Base-by-base conservation (phyloP, 2,888 invertebrate species). In the Acronicta psi region DNA sequence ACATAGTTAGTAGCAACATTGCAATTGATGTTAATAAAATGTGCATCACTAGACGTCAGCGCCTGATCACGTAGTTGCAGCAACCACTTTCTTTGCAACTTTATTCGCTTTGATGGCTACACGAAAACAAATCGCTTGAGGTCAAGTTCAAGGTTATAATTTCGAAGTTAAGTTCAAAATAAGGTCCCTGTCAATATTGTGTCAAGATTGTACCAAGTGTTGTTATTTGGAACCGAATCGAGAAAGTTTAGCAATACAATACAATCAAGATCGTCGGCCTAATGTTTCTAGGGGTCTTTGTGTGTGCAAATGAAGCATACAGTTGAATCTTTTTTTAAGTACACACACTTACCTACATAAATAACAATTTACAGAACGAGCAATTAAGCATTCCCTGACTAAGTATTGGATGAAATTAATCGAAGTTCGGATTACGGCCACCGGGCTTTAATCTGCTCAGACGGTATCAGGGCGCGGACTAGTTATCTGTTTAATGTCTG, bases 401-500 rank as follows among this genome's bases (percentile, higher is more conserved):
- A 87, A 89, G 89, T 92, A 93, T 93, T 92, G 92, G 92, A 91
- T 90, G 91, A 93, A 93, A 93, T 93, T 93, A 93, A 93, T 93
- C 93, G 93, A 93, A 93, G 90, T 91, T 88, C 84, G 92, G 93
- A 91, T 93, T 93, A 93, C 87, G 86, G 86, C 86, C 85, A 89
- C 85, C 85, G 84, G 86, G 91, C 87, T 89, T 87, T 93, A 93
- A 93, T 93, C 93, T 93, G 89, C 86, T 86, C 86, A 88, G 89
- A 88, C 87, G 88, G 89, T 92, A 93, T 93, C 92, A 85, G 90
- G 88, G 91, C 92, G 92, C 87, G 91, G 93, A 93, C 90, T 93
- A 92, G 93, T 93, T 94, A 94, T 94, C 94, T 94, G 94, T 90
- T 94, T 94, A 94, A 94, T 94, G 94, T 94, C 94, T 94, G 94